Evolutionary conservation across 2,113 vertebrate species (phyloP).

Genomic region (Nestor notabilis): DNA sequence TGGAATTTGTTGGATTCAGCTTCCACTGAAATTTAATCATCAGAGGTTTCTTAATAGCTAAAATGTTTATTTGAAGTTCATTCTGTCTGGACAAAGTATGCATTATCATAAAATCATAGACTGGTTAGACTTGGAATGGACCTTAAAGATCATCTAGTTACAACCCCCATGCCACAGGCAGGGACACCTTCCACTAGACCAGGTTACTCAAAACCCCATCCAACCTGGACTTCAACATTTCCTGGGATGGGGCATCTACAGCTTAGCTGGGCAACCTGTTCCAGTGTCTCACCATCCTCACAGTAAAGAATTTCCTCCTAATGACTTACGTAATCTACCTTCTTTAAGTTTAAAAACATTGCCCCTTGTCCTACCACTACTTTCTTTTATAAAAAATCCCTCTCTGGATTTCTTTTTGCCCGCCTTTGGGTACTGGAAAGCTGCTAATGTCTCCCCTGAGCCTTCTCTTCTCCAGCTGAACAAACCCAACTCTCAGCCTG

Average conservation of each 20-base stretch:
- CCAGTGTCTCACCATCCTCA: background rate
- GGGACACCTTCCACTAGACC: background rate
- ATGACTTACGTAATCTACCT: background rate
- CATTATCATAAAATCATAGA: background rate
- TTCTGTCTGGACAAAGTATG: background rate
- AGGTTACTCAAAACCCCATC: background rate
- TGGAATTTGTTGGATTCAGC: background rate
- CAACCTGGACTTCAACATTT: background rate
- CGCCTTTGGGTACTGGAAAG: background rate
- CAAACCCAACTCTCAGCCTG: background rate
- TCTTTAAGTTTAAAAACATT: background rate
- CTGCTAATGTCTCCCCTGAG: background rate
- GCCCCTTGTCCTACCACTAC: background rate
- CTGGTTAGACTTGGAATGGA: background rate
- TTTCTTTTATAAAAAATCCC: background rate
- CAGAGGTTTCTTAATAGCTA: background rate
- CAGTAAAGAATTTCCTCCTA: background rate
- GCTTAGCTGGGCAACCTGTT: background rate
- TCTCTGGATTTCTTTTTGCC: background rate
- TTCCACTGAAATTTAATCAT: background rate
- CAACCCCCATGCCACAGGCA: background rate
- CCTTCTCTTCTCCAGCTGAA: background rate
- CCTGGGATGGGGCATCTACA: background rate
- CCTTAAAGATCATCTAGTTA: background rate
- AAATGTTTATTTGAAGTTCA: background rate